These are phyloP conservation scores for Chironomus tepperi DNA, from an alignment of 1,140 invertebrate species.

Conservation along the genomic window DNA sequence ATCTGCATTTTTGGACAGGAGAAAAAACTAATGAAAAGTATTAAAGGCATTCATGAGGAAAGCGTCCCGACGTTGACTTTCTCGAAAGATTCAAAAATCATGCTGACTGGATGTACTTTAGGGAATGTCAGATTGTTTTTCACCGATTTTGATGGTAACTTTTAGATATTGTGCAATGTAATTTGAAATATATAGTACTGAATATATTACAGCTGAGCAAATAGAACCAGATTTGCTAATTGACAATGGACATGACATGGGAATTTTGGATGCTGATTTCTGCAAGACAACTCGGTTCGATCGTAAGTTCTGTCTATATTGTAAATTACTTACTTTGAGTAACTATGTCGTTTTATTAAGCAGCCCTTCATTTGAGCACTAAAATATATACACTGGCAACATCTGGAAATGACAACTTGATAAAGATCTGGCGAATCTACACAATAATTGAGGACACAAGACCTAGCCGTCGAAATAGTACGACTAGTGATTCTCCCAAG, in stretches of 20 bases:
- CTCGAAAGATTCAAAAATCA: conserved; percentile 54
- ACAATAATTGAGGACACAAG: conserved; percentile 15
- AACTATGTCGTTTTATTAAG: not conserved
- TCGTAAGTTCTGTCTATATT: conserved; percentile 32
- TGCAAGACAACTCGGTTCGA: conserved; percentile 35
- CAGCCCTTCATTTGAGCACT: conserved; percentile 24
- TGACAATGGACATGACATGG: conserved; percentile 65
- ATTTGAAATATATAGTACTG: not conserved
- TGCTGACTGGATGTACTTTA: conserved; percentile 56
- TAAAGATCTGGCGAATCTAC: conserved; percentile 56
- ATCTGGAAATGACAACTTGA: conserved; percentile 62
- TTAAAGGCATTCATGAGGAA: conserved; percentile 52
- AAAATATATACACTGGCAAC: conserved; percentile 52
- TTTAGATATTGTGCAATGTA: not conserved
- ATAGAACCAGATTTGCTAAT: conserved; percentile 31
- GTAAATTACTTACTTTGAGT: conserved; percentile 19
- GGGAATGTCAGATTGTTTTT: conserved; percentile 55
- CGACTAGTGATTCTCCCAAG: not conserved
- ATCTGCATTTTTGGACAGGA: conserved; percentile 27
- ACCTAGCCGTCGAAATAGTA: not conserved
- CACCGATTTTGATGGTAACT: conserved; percentile 41
- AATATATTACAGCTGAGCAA: not conserved
- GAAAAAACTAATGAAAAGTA: conserved; percentile 24
- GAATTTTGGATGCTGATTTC: conserved; percentile 59
- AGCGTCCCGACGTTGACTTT: conserved; percentile 53